A percentile compares a stretch with the other conserved stretches of the same genome.
phyloP scores from a whole-genome alignment of 1,140 invertebrate species.

The Phortica variegata region DNA sequence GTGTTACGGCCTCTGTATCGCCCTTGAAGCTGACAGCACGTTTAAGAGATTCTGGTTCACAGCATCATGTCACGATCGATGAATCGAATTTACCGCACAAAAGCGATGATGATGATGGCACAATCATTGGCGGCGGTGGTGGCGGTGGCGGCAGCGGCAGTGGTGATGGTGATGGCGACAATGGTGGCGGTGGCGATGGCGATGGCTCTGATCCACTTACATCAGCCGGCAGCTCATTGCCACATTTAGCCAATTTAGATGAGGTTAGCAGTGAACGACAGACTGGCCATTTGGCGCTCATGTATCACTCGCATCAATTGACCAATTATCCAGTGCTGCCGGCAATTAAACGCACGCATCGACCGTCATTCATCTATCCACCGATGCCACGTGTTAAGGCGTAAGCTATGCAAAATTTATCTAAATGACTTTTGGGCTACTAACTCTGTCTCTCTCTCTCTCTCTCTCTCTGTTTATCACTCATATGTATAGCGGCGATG shows the following conservation, averaged over 20 bases:
- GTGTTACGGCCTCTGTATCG: constrained; percentile 67
- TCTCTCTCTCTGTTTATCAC: not conserved
- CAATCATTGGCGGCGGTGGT: constrained; percentile 34
- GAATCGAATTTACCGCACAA: constrained; percentile 48
- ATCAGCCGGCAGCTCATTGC: constrained; percentile 36
- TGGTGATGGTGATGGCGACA: constrained; percentile 23
- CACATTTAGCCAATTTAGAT: constrained; percentile 17
- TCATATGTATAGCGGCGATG: constrained; percentile 36
- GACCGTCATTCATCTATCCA: constrained; percentile 51
- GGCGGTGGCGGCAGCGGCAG: constrained; percentile 21
- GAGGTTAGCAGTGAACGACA: constrained; percentile 22
- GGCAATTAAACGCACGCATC: constrained; percentile 51
- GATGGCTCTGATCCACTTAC: constrained; percentile 50
- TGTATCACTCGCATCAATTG: constrained; percentile 55
- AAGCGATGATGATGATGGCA: constrained; percentile 29
- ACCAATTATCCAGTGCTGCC: constrained; percentile 54
- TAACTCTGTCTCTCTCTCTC: not conserved
- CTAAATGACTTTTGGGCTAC: not conserved
- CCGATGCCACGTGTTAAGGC: constrained; percentile 51
- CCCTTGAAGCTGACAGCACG: constrained; percentile 48
- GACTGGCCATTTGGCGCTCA: constrained; percentile 42
- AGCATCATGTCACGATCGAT: constrained; percentile 55
- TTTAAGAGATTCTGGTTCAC: constrained; percentile 42
- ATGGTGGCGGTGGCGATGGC: constrained; percentile 14
- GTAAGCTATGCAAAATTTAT: constrained; percentile 26